These are phyloP conservation scores for Epizoanthus illoricatus DNA, from an alignment of 92 coral and sea anemone species.

Conservation along the genomic window DNA sequence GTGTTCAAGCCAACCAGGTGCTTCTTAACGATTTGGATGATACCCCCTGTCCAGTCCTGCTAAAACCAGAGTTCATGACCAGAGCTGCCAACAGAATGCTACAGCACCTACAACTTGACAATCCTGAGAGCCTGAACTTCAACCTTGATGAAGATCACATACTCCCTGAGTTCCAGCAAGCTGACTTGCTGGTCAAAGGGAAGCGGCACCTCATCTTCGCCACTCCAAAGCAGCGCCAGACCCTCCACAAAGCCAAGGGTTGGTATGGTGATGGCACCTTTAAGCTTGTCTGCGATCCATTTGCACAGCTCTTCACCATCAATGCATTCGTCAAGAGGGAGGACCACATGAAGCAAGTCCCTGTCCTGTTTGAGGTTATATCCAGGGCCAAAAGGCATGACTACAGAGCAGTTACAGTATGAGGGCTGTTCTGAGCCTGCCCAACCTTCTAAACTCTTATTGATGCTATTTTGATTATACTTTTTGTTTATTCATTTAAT, in stretches of 20 bases:
- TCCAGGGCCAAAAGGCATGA: not conserved
- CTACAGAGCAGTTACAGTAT: not conserved
- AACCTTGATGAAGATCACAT: not conserved
- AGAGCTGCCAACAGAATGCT: not conserved
- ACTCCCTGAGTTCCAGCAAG: not conserved
- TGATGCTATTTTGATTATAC: too few species aligned
- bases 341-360: not conserved
- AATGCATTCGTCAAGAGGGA: not conserved
- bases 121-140: constrained; percentile 5
- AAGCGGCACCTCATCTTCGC: constrained; percentile 1
- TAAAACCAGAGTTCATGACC: constrained; percentile 10
- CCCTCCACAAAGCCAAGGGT: not conserved
- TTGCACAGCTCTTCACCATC: constrained; percentile 1
- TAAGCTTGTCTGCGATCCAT: not conserved
- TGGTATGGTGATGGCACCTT: not conserved
- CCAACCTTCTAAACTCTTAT: too few species aligned
- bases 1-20: constrained; percentile 29
- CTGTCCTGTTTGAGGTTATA: not conserved
- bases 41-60: constrained; percentile 28
- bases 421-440: too few species aligned
- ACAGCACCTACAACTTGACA: not conserved
- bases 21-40: constrained; percentile 24
- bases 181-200: not conserved
- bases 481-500: too few species aligned
- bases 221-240: not conserved